phyloP scores from a whole-genome alignment of 2,113 vertebrate species.

The Chauna torquata region DNA sequence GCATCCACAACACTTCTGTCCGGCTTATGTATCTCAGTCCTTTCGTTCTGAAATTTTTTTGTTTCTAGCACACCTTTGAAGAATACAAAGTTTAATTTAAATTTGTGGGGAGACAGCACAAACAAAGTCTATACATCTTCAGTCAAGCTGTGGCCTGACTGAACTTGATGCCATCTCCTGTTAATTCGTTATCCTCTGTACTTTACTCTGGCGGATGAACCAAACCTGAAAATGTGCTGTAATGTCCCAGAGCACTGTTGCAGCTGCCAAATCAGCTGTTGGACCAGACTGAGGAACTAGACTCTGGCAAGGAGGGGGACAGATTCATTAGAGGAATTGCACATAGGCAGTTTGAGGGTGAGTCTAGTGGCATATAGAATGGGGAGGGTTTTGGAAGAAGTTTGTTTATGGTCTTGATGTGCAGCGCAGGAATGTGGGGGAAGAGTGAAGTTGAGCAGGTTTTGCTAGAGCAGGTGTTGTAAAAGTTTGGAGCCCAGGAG shows the following conservation, averaged over 20 bases:
- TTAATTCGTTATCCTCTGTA: background rate
- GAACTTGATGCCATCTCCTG: background rate
- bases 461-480: background rate
- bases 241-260: background rate
- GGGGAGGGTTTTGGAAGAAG: background rate
- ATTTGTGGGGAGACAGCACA: background rate
- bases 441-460: background rate
- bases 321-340: background rate
- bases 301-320: background rate
- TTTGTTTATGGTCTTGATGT: background rate
- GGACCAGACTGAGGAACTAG: background rate
- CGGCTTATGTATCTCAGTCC: background rate
- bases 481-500: background rate
- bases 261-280: background rate
- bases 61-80: background rate
- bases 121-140: background rate
- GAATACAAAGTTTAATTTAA: background rate
- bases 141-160: background rate
- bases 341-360: background rate
- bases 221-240: background rate
- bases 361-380: background rate
- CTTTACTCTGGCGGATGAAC: background rate
- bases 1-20: background rate
- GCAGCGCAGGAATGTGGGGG: background rate
- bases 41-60: background rate